Conservation (phyloP, 1,140 invertebrate species). For the Atta colombica region DNA sequence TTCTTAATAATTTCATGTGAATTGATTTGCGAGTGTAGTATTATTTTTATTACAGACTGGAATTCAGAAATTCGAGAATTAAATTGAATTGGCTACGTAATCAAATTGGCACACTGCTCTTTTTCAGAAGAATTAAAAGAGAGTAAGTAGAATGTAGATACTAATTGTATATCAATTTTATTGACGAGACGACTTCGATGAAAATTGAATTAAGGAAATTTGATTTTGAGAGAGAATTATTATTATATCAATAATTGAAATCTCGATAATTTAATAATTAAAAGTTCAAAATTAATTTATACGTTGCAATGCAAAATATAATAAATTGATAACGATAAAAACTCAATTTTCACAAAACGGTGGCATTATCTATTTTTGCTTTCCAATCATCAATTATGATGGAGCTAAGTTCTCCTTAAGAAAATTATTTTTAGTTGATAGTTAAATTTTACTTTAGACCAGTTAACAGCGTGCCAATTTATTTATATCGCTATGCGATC, state of each 20-base stretch:
- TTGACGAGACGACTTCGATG: not conserved
- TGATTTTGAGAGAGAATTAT: not conserved
- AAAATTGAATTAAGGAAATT: not conserved
- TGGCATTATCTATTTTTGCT: not conserved
- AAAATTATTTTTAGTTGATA: constrained; percentile 6
- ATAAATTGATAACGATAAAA: not conserved
- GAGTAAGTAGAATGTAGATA: not conserved
- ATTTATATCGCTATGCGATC: not conserved
- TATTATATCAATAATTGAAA: not conserved
- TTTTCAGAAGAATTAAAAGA: not conserved
- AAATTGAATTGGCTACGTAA: not conserved
- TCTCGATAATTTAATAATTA: not conserved
- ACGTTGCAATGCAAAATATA: not conserved
- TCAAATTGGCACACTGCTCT: not conserved
- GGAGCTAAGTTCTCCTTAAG: not conserved
- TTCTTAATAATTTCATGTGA: not conserved
- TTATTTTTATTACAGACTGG: constrained; percentile 8
- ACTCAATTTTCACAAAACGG: constrained; percentile 2
- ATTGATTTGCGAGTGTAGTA: not conserved
- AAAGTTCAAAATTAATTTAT: not conserved
- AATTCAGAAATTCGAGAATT: not conserved
- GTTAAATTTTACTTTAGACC: not conserved
- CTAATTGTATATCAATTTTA: not conserved
- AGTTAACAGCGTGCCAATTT: constrained; percentile 24
- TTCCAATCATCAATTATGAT: not conserved